phyloP scores from a whole-genome alignment of 2,113 vertebrate species.

The Hemicordylus capensis region DNA sequence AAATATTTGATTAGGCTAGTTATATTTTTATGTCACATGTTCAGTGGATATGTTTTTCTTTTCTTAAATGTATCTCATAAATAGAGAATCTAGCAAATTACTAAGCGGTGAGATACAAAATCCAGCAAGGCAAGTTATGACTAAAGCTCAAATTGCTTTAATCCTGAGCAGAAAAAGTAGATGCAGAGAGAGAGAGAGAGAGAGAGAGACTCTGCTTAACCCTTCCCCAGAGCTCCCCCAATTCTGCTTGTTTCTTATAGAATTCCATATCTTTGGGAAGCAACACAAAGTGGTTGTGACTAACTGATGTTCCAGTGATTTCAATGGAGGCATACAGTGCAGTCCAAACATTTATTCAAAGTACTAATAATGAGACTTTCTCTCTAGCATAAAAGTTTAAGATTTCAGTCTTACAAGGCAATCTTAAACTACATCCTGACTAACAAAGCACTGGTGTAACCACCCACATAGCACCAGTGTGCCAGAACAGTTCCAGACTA shows the following conservation, averaged over 20 bases:
- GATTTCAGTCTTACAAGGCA: background rate
- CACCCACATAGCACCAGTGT: too few species aligned
- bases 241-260: too few species aligned
- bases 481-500: too few species aligned
- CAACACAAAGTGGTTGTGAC: background rate
- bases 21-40: slow-evolving; percentile 22
- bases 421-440: background rate
- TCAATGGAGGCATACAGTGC: background rate
- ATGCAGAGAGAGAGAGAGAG: background rate
- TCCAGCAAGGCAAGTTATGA: slow-evolving; percentile 20
- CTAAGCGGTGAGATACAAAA: slow-evolving; percentile 14
- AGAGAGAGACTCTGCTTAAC: too few species aligned
- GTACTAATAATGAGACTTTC: background rate
- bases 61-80: background rate
- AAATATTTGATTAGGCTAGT: slow-evolving; percentile 60
- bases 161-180: background rate
- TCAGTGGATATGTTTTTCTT: background rate
- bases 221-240: too few species aligned
- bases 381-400: too few species aligned
- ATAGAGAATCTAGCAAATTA: slow-evolving; percentile 4
- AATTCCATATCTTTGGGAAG: too few species aligned
- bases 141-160: background rate
- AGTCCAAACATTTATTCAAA: background rate
- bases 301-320: too few species aligned
- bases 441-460: too few species aligned